Evolutionary conservation across 2,797 vertebrate genomes (phyloP), one percentile per base, ranked within the genome.

Genomic region (Myotis planiceps): DNA sequence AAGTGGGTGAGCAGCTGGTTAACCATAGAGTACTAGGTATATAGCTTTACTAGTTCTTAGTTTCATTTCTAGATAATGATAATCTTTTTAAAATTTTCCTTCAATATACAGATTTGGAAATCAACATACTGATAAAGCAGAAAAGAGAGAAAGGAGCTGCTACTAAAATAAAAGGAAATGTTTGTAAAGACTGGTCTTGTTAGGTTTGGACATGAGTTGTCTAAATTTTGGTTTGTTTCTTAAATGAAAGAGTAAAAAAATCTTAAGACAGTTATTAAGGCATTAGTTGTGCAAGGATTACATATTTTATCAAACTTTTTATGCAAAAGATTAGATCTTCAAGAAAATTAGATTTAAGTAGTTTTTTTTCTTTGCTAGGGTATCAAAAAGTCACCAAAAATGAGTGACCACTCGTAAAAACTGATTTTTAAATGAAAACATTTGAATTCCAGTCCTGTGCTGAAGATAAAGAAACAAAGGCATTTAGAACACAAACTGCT

Each of bases 341-440:
- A 71, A 95, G 94, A 65, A 94, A 65, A 79, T 88, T 37, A 94
- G 60, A 95, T n/a, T 25, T 5, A 92, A 97, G 45, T 16, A 92
- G 18, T 8, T 76, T 94, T 92, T 19, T 71, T 93, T 66, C 6
- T 76, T 97, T 96, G 51, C 39, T 47, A 76, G 93, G 2, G 19
- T 51, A 96, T 49, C 45, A 95, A 97, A 76, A 72, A 23, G 69
- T 95, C 96, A 96, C 45, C 47, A 42, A 89, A 89, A 83, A 87
- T 83, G 42, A 87, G 18, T 34, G 14, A 12, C 51, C 37, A 82
- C n/a, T 96, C 97, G 15, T 71, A 82, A 97, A 82, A 97, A 75
- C 10, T 76, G 71, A 97, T 88, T 75, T 96, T 68, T 89, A 76
- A 60, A 66, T 88, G 55, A 58, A 96, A 92, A 39, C 3, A 0